These are phyloP conservation scores for Yponomeuta cagnagella DNA, from an alignment of 2,888 invertebrate genomes.

Conservation along the genomic window DNA sequence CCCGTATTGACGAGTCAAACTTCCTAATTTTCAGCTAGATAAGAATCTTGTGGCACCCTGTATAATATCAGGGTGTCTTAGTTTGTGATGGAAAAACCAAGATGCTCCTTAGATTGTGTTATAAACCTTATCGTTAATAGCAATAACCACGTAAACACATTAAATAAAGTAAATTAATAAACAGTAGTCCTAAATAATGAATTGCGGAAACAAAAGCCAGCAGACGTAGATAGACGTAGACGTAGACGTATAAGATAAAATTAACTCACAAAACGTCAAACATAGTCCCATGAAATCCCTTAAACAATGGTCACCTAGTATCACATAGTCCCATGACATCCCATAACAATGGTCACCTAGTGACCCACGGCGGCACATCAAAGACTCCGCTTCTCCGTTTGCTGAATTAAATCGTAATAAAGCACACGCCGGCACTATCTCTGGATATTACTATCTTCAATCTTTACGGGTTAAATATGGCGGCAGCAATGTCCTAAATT, in stretches of 20 bases:
- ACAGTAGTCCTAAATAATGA: no score
- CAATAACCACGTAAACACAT: no score
- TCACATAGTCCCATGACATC: background rate
- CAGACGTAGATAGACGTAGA: no score
- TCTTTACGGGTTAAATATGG: conserved; percentile 28
- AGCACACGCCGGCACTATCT: conserved; percentile 42
- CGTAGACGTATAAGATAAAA: conserved; percentile 2
- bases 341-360: conserved; percentile 29
- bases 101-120: no score
- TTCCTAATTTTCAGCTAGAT: no score
- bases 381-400: conserved; percentile 49
- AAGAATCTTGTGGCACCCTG: background rate
- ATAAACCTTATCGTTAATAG: no score
- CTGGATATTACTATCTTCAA: conserved; percentile 20
- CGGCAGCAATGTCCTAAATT: conserved; percentile 2
- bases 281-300: background rate
- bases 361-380: conserved; percentile 57
- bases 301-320: conserved; percentile 30
- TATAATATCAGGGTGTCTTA: background rate
- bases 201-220: no score
- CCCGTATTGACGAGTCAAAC: no score
- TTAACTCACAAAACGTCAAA: conserved; percentile 5
- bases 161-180: no score
- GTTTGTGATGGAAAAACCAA: no score
- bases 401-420: conserved; percentile 73